Conservation (phyloP, 2,888 invertebrate species). For the Sceliomorpha sp. region DNA sequence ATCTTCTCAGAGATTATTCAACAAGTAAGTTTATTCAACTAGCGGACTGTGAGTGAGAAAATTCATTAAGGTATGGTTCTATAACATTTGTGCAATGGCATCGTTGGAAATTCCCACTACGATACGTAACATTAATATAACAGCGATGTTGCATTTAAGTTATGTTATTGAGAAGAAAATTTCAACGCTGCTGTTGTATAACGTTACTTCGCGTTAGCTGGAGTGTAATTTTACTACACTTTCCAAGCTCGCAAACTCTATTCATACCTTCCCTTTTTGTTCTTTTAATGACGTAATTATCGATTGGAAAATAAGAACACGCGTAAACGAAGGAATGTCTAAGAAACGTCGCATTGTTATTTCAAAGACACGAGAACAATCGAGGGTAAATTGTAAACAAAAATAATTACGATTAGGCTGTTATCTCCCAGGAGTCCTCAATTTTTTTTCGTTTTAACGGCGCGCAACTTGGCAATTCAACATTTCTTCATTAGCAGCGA, state of each 20-base stretch:
- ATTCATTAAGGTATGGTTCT: too few relatives aligned
- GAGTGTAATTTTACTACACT: not conserved
- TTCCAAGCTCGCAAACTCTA: not conserved
- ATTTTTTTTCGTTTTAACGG: too few relatives aligned
- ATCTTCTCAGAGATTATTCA: too few relatives aligned
- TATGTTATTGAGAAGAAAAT: slow-evolving; percentile 1
- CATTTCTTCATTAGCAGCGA: slow-evolving; percentile 16
- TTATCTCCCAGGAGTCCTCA: too few relatives aligned
- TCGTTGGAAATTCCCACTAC: not conserved
- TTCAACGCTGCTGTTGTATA: not conserved
- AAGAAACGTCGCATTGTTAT: too few relatives aligned
- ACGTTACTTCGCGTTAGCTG: too few relatives aligned
- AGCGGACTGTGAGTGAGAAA: too few relatives aligned
- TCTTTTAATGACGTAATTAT: not conserved
- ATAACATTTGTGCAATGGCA: too few relatives aligned
- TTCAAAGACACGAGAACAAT: not conserved
- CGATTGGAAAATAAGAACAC: not conserved
- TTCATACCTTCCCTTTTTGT: not conserved
- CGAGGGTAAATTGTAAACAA: too few relatives aligned
- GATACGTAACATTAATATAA: not conserved
- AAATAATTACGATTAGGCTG: too few relatives aligned
- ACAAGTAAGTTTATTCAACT: too few relatives aligned
- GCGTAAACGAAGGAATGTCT: not conserved
- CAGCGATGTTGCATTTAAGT: not conserved
- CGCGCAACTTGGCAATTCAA: not conserved